A percentile compares a stretch with the other conserved stretches of the same genome.
Evolutionary conservation across 2,797 vertebrate species (phyloP).

Genomic region (Varecia variegata): DNA sequence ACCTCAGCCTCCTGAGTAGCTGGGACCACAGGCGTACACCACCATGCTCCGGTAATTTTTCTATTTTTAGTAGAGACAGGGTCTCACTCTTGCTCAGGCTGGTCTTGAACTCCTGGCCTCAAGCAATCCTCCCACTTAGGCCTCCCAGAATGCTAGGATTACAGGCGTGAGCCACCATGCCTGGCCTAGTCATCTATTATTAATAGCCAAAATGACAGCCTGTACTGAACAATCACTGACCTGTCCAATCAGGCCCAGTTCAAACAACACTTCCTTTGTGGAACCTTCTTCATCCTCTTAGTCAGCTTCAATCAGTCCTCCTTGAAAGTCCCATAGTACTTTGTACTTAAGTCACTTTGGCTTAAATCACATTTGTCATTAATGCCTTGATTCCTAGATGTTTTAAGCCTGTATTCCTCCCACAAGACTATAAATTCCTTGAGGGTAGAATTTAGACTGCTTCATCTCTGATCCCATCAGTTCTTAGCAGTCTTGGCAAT

Average conservation of each 20-base stretch:
- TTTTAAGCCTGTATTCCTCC: neutral
- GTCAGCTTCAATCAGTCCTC: neutral
- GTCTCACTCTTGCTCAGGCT: neutral
- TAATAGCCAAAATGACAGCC: neutral
- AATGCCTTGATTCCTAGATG: neutral
- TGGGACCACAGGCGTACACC: neutral
- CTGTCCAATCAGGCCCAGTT: neutral
- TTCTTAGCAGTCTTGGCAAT: neutral
- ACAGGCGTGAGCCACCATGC: neutral
- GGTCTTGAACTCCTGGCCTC: neutral
- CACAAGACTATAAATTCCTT: neutral
- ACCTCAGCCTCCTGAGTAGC: neutral
- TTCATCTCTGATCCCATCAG: neutral
- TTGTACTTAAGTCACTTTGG: neutral
- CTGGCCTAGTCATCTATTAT: neutral
- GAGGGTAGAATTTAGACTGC: neutral
- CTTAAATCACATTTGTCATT: neutral
- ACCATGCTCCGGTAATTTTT: neutral
- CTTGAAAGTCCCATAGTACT: neutral
- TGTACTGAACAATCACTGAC: neutral
- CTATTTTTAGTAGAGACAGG: neutral
- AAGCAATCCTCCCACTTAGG: neutral
- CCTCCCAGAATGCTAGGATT: neutral
- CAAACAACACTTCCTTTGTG: neutral
- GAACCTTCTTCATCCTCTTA: neutral